Evolutionary conservation across 2,797 vertebrate genomes (phyloP), one percentile per base, ranked within the genome.

Genomic region (Bovichtus variegatus): DNA sequence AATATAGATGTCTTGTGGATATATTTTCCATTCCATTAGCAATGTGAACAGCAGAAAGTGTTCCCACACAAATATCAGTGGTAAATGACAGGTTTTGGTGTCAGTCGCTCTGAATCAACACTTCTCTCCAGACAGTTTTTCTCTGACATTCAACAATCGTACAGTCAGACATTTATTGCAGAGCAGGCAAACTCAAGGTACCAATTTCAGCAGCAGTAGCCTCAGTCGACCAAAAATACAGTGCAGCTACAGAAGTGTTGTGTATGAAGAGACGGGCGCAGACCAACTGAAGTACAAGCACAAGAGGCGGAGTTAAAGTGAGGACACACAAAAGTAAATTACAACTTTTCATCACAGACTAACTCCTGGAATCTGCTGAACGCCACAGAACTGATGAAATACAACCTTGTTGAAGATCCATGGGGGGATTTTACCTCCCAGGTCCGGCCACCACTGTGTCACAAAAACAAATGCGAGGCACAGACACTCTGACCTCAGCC

Each of bases 141-240:
- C 51, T 50, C 61, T 31, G 58, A 72, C 69, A 55, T 58, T 74
- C 31, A 49, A 49, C 64, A 61, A 12, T 78, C 57, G 46, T 18
- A 55, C 73, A 12, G 54, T 9, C 31, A 70, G 50, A 40, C 49
- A 3, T 19, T 74, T 23, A 71, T 46, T 55, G 65, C 79, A 36
- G 44, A 82, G 66, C 57, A 21, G 53, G 11, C 18, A 64, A 78
- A 58, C 29, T 40, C 47, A 15, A 76, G 83, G 77, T 75, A 44
- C 29, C 86, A 78, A 83, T 91, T 89, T 83, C 53, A 75, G 25
- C 75, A 76, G 76, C 72, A 29, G 59, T 6, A 38, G 49, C 66
- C 49, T 76, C 57, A 18, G 38, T 44, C 10, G 25, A 60, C 49
- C 41, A 12, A 73, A 73, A 75, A 74, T 46, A 65, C 50, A 47